phyloP scores from a whole-genome alignment of 2,888 invertebrate genomes.

The Drymonia ruficornis region DNA sequence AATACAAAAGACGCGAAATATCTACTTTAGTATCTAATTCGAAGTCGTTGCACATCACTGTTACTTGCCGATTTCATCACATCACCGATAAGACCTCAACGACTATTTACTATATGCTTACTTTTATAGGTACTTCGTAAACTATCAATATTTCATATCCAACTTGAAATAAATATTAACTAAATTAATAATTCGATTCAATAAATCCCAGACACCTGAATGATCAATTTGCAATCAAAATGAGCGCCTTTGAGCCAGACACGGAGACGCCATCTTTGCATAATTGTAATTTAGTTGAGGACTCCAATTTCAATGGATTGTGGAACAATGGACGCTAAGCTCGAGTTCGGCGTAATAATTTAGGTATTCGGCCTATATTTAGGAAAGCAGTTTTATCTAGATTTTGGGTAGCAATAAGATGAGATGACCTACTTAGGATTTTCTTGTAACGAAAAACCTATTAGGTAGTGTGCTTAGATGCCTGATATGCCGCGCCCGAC shows the following conservation, averaged over 20 bases:
- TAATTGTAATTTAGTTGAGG: conserved; percentile 40
- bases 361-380: conserved; percentile 15
- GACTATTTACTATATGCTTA: too few relatives aligned
- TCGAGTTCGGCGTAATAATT: conserved; percentile 28
- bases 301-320: conserved; percentile 39
- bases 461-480: too few relatives aligned
- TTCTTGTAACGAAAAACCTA: too few relatives aligned
- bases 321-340: conserved; percentile 29
- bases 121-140: too few relatives aligned
- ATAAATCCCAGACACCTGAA: conserved; percentile 44
- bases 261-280: conserved; percentile 36
- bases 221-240: conserved; percentile 72
- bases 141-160: too few relatives aligned
- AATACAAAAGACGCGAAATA: too few relatives aligned
- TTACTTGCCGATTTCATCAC: too few relatives aligned
- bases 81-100: too few relatives aligned
- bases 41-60: too few relatives aligned
- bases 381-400: not conserved
- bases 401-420: too few relatives aligned
- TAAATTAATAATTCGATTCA: conserved; percentile 38
- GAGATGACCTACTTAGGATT: not conserved
- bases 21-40: too few relatives aligned
- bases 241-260: conserved; percentile 45
- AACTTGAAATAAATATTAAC: not conserved
- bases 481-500: too few relatives aligned